These are phyloP conservation scores for Echinarachnius parma DNA, from an alignment of 53 echinoderm and acorn worm species.

Conservation along the genomic window DNA sequence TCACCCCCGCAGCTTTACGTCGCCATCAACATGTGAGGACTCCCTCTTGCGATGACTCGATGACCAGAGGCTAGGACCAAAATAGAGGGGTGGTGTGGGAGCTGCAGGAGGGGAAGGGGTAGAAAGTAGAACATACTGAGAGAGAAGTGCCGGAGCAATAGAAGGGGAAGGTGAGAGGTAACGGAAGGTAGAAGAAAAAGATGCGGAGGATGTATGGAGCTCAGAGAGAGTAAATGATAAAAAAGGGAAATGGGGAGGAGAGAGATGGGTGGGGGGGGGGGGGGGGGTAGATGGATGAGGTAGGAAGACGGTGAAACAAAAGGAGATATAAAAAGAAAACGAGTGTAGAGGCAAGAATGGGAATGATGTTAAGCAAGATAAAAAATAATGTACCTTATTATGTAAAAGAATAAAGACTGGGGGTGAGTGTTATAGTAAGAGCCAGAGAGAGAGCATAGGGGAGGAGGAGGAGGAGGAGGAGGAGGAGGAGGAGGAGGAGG, in stretches of 20 bases:
- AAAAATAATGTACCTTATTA: not conserved
- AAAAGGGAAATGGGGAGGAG: not conserved
- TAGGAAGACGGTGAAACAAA: not conserved
- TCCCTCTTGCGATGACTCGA: too few species aligned
- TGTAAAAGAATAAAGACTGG: not conserved
- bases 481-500: not conserved
- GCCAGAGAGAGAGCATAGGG: not conserved
- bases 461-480: not conserved
- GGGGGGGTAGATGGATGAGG: not conserved
- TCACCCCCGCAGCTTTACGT: too few species aligned
- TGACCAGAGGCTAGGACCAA: too few species aligned
- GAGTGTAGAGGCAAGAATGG: not conserved
- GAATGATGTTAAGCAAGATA: not conserved
- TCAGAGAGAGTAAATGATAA: not conserved
- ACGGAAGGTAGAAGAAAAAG: too few species aligned
- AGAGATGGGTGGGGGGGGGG: not conserved
- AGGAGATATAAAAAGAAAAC: not conserved
- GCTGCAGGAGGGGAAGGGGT: too few species aligned
- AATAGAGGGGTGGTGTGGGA: too few species aligned
- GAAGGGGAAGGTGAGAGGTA: too few species aligned
- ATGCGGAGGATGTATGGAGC: too few species aligned
- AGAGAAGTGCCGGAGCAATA: too few species aligned
- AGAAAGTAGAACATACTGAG: too few species aligned
- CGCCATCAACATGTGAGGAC: too few species aligned
- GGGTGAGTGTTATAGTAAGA: not conserved